phyloP scores from a whole-genome alignment of 2,888 invertebrate species.

The Neelides folsomi region DNA sequence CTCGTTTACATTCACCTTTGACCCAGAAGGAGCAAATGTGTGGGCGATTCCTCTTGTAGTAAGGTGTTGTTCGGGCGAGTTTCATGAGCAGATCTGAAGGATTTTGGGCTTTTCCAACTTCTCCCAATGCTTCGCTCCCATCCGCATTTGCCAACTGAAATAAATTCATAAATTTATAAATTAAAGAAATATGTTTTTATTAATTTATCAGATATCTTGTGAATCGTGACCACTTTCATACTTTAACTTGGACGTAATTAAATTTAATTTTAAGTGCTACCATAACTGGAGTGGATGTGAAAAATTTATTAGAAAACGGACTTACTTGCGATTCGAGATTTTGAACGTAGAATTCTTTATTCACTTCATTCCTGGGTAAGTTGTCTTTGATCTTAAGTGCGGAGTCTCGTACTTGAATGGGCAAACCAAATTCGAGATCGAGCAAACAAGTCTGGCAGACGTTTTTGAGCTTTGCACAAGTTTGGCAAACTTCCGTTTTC shows the following conservation, averaged over 20 bases:
- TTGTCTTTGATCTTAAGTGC: constrained; percentile 81
- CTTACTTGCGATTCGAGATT: constrained; percentile 69
- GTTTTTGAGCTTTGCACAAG: constrained; percentile 85
- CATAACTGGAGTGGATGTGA: neutral
- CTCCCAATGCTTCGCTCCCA: constrained; percentile 22
- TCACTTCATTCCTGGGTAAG: constrained; percentile 83
- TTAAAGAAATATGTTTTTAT: neutral
- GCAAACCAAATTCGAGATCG: constrained; percentile 81
- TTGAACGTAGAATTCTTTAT: constrained; percentile 86
- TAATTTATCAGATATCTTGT: too few relatives aligned
- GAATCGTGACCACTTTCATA: too few relatives aligned
- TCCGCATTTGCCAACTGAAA: constrained; percentile 12
- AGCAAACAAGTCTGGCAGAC: constrained; percentile 91
- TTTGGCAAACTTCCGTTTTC: constrained; percentile 92
- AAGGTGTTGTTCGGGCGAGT: constrained; percentile 80
- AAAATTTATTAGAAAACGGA: neutral
- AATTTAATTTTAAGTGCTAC: neutral
- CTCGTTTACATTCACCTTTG: constrained; percentile 91
- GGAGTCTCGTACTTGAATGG: constrained; percentile 78
- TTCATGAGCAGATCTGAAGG: constrained; percentile 70
- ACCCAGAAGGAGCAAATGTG: constrained; percentile 97
- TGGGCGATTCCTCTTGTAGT: constrained; percentile 86
- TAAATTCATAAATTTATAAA: neutral
- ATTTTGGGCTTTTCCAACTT: constrained; percentile 50
- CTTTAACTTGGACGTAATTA: too few relatives aligned